Conservation (phyloP, 2,113 vertebrate species). For the Macrotis lagotis region DNA sequence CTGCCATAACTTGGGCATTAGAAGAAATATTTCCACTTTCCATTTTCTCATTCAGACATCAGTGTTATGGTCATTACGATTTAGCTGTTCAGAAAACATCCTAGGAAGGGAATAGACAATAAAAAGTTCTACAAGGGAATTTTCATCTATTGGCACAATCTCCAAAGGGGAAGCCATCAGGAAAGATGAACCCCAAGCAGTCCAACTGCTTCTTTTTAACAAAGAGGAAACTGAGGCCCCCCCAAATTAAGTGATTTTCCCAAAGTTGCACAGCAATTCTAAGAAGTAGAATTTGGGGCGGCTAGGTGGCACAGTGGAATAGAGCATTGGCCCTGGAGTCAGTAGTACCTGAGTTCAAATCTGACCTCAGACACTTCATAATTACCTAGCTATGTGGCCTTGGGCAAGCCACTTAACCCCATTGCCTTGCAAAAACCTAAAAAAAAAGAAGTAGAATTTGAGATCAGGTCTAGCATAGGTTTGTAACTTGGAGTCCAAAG, state of each 20-base stretch:
- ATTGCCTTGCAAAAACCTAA: too few species aligned
- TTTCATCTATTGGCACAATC: neutral
- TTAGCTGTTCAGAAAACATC: neutral
- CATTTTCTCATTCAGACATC: neutral
- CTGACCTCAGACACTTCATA: too few species aligned
- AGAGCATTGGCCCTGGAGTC: too few species aligned
- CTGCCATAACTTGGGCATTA: neutral
- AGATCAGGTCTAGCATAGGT: neutral
- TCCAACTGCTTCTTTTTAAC: neutral
- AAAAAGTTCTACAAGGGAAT: neutral
- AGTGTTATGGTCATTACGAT: neutral
- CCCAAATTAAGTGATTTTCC: neutral
- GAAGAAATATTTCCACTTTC: slow-evolving; percentile 5
- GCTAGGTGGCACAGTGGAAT: too few species aligned
- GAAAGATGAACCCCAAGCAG: neutral
- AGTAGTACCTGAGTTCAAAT: too few species aligned
- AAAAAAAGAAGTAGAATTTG: neutral
- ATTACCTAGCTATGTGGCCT: too few species aligned
- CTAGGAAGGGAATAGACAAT: neutral
- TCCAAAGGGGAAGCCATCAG: neutral
- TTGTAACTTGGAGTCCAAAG: neutral
- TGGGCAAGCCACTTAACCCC: too few species aligned
- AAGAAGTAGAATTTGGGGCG: neutral
- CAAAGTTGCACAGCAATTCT: neutral
- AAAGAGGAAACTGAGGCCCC: neutral